Evolutionary conservation across 2,888 invertebrate genomes (phyloP).

Genomic region (Ornithoptera alexandrae): DNA sequence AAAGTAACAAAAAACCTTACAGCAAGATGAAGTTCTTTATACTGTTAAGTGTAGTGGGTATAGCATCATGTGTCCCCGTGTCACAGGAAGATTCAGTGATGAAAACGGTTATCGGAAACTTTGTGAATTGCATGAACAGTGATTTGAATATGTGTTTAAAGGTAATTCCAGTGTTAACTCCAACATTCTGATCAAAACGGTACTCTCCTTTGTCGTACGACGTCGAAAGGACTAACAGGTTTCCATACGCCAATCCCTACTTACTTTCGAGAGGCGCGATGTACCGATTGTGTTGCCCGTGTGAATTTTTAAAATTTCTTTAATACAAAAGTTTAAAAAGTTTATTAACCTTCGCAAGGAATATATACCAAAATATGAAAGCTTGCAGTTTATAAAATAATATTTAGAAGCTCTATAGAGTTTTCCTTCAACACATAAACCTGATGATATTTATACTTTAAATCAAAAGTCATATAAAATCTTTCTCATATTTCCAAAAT

Average conservation of each 20-base stretch:
- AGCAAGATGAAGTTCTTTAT: slow-evolving; percentile 62
- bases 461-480: not conserved
- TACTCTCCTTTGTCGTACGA: not conserved
- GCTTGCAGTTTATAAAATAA: too few relatives aligned
- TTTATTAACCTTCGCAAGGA: not conserved
- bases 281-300: slow-evolving; percentile 8
- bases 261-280: slow-evolving; percentile 19
- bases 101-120: slow-evolving; percentile 53
- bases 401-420: too few relatives aligned
- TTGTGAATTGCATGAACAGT: slow-evolving; percentile 69
- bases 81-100: slow-evolving; percentile 60
- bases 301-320: not conserved
- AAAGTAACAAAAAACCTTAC: slow-evolving; percentile 1
- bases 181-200: slow-evolving; percentile 10
- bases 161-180: slow-evolving; percentile 47
- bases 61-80: slow-evolving; percentile 56
- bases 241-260: slow-evolving; percentile 19
- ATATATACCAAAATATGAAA: too few relatives aligned
- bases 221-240: slow-evolving; percentile 27
- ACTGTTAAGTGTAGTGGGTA: slow-evolving; percentile 57
- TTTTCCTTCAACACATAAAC: not conserved
- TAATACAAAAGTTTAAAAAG: slow-evolving; percentile 5
- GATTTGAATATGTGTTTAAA: slow-evolving; percentile 68
- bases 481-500: not conserved
- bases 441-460: not conserved